Base-by-base conservation (phyloP, 1,140 invertebrate species). In the Zaprionus gabonicus region DNA sequence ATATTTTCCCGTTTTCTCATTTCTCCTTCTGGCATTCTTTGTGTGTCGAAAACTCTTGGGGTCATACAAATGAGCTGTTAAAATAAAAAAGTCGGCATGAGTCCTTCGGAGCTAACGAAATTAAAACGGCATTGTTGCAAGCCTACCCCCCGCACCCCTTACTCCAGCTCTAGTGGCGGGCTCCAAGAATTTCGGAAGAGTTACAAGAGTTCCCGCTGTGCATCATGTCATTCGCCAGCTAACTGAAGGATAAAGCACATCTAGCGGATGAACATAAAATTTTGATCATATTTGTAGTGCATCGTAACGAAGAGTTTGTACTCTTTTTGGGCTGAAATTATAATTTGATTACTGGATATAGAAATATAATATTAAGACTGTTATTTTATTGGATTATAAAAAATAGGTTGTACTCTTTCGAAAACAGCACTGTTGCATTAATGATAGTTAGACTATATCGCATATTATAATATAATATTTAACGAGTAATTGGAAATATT, bases 81-180 rank as follows among this genome's bases (percentile, higher is more conserved):
- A 84, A 81, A 75, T 88, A 88, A 88, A 88, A 88, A 85, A 81
- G 66, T 44, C 85, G 58, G 80, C 85, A 90, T 88, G 85, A 34
- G 87, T 91, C 86, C 81, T 85, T 76, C 25, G 41, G 64, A 46
- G 55, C 27, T 44, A 71, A 51, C 57, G 44, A 71, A 71, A 87
- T 83, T 71, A 75, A 81, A 83, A 78, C 62, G 41, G 73, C 66
- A 69, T 86, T 84, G 78, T 85, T 78, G 57, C 49, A 28, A 17
- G 20, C 31, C 25, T 20, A 20, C 20, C 20, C 20, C 20, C 20
- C 20, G 1, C 23, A 3, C 20, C 15, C 31, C 31, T 28, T 20
- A 23, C 4, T 2, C 23, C 1, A 3, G 4, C 27, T 31, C 0
- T 2, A 12, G 23, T 1, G 10, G 9, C n/a, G 10, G 20, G 13